Evolutionary conservation across 2,888 invertebrate genomes (phyloP).

Genomic region (Mythimna lalbum): DNA sequence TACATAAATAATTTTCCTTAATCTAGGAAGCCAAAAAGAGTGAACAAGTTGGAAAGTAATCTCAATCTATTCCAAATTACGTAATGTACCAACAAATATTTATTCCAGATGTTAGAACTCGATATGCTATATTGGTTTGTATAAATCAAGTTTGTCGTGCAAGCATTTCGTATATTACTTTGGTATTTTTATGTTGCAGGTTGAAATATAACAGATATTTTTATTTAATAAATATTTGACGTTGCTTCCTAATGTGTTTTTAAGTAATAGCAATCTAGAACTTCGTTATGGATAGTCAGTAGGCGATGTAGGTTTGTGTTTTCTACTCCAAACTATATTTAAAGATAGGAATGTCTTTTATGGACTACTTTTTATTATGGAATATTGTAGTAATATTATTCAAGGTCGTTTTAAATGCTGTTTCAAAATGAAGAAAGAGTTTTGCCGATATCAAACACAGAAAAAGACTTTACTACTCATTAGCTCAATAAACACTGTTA

Average conservation of each 20-base stretch:
- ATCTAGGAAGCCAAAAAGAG: constrained; percentile 28
- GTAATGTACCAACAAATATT: constrained; percentile 53
- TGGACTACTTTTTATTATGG: too few relatives aligned
- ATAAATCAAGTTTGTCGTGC: constrained; percentile 47
- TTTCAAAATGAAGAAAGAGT: background rate
- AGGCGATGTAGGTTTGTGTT: background rate
- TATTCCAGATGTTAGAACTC: constrained; percentile 46
- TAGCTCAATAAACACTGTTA: background rate
- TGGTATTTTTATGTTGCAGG: constrained; percentile 25
- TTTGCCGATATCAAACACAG: background rate
- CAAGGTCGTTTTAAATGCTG: background rate
- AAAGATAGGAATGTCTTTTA: background rate
- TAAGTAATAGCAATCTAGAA: constrained; percentile 8
- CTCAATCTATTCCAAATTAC: constrained; percentile 47
- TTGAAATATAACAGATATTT: constrained; percentile 21
- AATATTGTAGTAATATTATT: background rate
- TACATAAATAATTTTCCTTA: constrained; percentile 13
- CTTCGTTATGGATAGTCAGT: too few relatives aligned
- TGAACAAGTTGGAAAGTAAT: constrained; percentile 33
- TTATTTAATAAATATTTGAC: constrained; percentile 12
- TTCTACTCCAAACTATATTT: background rate
- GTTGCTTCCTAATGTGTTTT: constrained; percentile 24
- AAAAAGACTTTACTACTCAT: background rate
- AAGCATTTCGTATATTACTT: constrained; percentile 36
- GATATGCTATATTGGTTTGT: constrained; percentile 53